A percentile compares a stretch with the other conserved stretches of the same genome.
Conservation (phyloP, 2,797 vertebrate genomes). For the Epinephelus coioides region DNA sequence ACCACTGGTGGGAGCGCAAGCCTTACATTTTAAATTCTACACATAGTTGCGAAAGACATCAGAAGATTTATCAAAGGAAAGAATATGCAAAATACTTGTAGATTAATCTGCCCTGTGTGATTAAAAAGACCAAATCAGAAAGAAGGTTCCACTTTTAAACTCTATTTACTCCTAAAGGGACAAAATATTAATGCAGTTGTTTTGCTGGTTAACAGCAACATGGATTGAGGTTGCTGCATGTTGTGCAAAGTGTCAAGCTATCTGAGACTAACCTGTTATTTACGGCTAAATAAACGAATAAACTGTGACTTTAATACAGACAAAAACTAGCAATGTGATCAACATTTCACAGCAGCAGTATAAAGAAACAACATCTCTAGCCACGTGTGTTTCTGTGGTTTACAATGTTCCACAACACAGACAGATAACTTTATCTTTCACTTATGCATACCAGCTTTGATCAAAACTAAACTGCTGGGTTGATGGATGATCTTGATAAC, state of each 20-base stretch:
- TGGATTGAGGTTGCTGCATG: not conserved
- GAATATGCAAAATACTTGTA: too few relatives aligned
- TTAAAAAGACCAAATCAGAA: not conserved
- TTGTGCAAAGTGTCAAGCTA: not conserved
- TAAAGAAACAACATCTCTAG: not conserved
- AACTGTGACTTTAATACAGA: not conserved
- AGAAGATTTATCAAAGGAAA: not conserved
- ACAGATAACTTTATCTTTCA: not conserved
- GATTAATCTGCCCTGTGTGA: not conserved
- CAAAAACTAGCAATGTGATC: not conserved
- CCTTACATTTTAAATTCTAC: not conserved
- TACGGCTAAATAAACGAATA: not conserved
- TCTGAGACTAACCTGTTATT: not conserved
- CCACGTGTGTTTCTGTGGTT: not conserved
- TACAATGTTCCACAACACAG: not conserved
- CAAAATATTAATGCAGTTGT: not conserved
- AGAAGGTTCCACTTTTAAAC: not conserved
- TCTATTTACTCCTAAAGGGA: not conserved
- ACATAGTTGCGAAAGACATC: not conserved
- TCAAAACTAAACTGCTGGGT: not conserved
- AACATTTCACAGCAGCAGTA: not conserved
- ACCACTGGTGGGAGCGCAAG: conserved; percentile 34
- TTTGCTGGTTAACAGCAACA: not conserved
- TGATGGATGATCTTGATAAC: not conserved
- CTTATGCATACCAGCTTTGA: not conserved